Conservation (phyloP, 2,113 vertebrate genomes). For the Cyanistes caeruleus region DNA sequence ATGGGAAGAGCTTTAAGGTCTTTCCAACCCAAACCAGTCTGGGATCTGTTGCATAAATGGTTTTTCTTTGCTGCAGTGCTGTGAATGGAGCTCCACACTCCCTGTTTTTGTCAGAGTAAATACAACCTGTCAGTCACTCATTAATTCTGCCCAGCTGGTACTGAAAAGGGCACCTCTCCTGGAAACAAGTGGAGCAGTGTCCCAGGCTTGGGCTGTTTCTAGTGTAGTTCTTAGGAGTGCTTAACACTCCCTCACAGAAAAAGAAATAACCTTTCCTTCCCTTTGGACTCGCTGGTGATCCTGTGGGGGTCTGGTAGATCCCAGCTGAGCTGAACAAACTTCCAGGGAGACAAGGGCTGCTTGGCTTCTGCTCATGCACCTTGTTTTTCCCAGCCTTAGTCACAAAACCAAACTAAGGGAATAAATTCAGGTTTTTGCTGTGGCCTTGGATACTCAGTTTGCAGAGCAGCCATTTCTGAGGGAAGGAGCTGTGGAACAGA, state of each 20-base stretch:
- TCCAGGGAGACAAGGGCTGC: neutral
- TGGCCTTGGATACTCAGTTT: neutral
- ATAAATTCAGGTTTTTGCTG: accelerated
- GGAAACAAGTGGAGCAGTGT: neutral
- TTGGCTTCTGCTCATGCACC: neutral
- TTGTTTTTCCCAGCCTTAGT: neutral
- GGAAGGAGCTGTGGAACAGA: accelerated
- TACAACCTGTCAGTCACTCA: neutral
- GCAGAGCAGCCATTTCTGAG: neutral
- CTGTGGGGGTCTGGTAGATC: neutral
- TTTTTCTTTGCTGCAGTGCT: neutral
- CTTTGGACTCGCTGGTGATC: neutral
- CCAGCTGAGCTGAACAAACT: neutral
- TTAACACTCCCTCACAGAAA: neutral
- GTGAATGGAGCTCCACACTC: neutral
- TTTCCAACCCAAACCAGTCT: neutral
- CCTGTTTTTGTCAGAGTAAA: neutral
- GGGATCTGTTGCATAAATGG: neutral
- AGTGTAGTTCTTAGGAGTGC: neutral
- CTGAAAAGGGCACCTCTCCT: neutral
- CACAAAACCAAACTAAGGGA: neutral
- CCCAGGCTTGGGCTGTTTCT: neutral
- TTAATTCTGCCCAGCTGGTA: neutral
- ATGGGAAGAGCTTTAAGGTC: accelerated
- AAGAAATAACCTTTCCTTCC: neutral